phyloP scores from a whole-genome alignment of 1,140 invertebrate species.

The Pissodes strobi region DNA sequence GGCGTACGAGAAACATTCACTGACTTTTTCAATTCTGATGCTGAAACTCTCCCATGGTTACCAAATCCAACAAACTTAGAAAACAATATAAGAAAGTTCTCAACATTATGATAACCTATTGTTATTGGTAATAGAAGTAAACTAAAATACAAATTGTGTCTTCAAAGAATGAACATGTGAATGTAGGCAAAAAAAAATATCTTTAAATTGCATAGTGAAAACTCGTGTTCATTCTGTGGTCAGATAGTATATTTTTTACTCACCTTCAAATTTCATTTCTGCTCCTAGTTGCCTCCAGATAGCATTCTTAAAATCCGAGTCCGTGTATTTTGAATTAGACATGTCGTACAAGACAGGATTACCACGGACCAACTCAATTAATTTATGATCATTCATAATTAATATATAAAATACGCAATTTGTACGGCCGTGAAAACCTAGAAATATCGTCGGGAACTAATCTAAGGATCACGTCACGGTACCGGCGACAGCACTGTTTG shows the following conservation, averaged over 20 bases:
- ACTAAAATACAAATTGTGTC: slow-evolving; percentile 6
- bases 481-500: neutral
- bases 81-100: slow-evolving; percentile 5
- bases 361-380: no score
- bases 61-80: slow-evolving; percentile 2
- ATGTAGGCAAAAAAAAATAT: no score
- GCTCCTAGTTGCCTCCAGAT: slow-evolving; percentile 23
- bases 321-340: no score
- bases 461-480: neutral
- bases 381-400: no score
- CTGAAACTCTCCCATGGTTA: neutral
- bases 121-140: neutral
- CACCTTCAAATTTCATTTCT: neutral
- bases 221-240: neutral
- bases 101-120: neutral
- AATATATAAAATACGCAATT: no score
- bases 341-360: no score
- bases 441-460: slow-evolving; percentile 6
- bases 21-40: slow-evolving; percentile 13
- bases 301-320: slow-evolving; percentile 1
- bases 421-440: neutral
- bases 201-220: no score
- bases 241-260: neutral
- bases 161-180: neutral
- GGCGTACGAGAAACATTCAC: slow-evolving; percentile 14